Evolutionary conservation across 2,888 invertebrate species (phyloP).

Genomic region (Priapulus caudatus): DNA sequence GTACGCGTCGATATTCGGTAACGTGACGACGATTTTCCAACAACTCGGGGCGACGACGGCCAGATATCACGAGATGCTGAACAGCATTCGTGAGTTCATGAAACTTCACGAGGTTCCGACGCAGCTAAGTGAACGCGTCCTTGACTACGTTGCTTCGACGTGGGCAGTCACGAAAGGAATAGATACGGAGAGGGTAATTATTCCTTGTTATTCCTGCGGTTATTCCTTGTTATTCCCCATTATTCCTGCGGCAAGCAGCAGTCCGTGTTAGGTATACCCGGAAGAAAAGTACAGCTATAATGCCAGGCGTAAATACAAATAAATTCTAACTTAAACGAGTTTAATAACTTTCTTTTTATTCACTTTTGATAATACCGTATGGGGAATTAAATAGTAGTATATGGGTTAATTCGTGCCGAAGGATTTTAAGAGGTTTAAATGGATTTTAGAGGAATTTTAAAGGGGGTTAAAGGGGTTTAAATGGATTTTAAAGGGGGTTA

Average conservation of each 20-base stretch:
- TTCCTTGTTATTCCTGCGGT: too few species aligned
- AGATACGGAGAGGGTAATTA: slow-evolving; percentile 87
- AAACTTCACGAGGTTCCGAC: slow-evolving; percentile 99
- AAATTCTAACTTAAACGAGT: too few species aligned
- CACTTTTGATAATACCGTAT: too few species aligned
- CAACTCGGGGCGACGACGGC: background rate
- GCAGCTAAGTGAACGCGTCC: slow-evolving; percentile 92
- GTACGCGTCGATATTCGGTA: slow-evolving; percentile 98
- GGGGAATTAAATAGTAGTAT: too few species aligned
- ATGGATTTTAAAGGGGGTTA: too few species aligned
- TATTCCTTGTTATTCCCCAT: background rate
- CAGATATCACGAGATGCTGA: slow-evolving; percentile 99
- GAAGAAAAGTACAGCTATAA: background rate
- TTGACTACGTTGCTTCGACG: slow-evolving; percentile 99
- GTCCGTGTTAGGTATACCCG: background rate
- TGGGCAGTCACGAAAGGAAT: slow-evolving; percentile 99
- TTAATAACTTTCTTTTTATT: too few species aligned
- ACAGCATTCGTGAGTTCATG: slow-evolving; percentile 99
- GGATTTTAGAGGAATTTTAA: too few species aligned
- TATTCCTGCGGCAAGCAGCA: background rate
- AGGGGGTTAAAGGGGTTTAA: too few species aligned
- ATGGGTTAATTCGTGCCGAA: too few species aligned
- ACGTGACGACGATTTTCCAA: slow-evolving; percentile 98
- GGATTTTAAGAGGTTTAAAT: too few species aligned
- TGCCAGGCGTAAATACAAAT: too few species aligned